These are phyloP conservation scores for Drosophila novamexicana DNA, from an alignment of 1,140 invertebrate genomes.

Conservation along the genomic window DNA sequence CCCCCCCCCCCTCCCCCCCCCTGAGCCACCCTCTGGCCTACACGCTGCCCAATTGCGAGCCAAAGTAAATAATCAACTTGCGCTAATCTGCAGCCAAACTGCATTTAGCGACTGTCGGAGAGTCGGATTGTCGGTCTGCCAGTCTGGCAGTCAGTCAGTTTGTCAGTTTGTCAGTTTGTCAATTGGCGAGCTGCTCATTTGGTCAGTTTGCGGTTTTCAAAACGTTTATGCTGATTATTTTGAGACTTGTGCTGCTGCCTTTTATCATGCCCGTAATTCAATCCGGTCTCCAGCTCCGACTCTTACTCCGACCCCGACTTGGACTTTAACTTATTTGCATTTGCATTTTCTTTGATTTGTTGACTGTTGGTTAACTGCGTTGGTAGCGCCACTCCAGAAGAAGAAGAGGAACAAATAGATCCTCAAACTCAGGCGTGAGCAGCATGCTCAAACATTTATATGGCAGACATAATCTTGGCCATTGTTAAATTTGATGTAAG, in stretches of 20 bases:
- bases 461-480: conserved; percentile 3
- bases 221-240: conserved; percentile 63
- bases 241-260: conserved; percentile 4
- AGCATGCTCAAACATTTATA: conserved; percentile 23
- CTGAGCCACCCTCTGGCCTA: neutral
- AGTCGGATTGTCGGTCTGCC: conserved; percentile 2
- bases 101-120: conserved; percentile 48
- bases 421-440: conserved; percentile 28
- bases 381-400: conserved; percentile 22
- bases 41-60: conserved; percentile 36
- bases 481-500: conserved; percentile 46
- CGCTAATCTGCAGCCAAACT: conserved; percentile 55
- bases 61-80: conserved; percentile 64
- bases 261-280: conserved; percentile 39
- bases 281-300: conserved; percentile 9
- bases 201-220: conserved; percentile 44
- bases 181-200: conserved; percentile 15
- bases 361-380: conserved; percentile 29
- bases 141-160: conserved; percentile 14
- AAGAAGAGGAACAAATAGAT: conserved; percentile 5
- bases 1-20: neutral
- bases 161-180: conserved; percentile 31
- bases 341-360: conserved; percentile 49
- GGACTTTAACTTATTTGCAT: conserved; percentile 16
- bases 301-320: neutral